phyloP scores from a whole-genome alignment of 2,113 vertebrate species.

The Tenebrosternarchus preto region DNA sequence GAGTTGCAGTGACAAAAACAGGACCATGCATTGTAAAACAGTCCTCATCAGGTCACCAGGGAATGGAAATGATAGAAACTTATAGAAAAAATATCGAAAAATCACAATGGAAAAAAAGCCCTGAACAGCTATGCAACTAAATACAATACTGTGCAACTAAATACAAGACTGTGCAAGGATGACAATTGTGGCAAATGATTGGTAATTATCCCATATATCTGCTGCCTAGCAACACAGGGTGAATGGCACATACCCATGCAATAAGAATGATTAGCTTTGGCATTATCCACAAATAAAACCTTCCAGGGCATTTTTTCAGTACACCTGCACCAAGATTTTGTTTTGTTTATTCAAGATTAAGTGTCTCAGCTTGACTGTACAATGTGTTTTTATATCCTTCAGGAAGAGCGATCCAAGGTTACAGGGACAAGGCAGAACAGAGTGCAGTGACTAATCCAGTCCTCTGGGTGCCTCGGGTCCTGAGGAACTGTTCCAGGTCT shows the following conservation, averaged over 20 bases:
- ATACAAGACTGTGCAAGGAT: neutral
- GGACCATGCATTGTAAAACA: too few species aligned
- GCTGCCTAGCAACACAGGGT: constrained; percentile 44
- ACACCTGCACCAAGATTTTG: constrained; percentile 19
- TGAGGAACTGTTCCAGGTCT: constrained; percentile 22
- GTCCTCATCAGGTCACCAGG: too few species aligned
- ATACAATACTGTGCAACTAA: constrained; percentile 14
- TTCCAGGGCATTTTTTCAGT: constrained; percentile 17
- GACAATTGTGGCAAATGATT: constrained; percentile 20
- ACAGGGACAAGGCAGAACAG: constrained; percentile 6
- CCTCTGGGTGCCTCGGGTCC: neutral
- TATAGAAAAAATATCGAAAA: too few species aligned
- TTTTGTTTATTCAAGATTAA: constrained; percentile 40
- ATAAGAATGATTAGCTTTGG: constrained; percentile 26
- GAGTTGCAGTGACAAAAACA: neutral
- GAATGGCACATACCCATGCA: constrained; percentile 17
- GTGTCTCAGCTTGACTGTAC: neutral
- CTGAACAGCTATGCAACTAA: constrained; percentile 15
- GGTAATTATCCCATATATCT: neutral
- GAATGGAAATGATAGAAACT: too few species aligned
- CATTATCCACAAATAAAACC: constrained; percentile 25
- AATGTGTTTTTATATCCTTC: neutral
- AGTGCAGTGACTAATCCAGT: constrained; percentile 30
- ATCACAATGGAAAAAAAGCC: too few species aligned
- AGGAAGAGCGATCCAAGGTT: neutral